These are phyloP conservation scores for Gobio gobio DNA, from an alignment of 2,113 vertebrate species.

Conservation along the genomic window DNA sequence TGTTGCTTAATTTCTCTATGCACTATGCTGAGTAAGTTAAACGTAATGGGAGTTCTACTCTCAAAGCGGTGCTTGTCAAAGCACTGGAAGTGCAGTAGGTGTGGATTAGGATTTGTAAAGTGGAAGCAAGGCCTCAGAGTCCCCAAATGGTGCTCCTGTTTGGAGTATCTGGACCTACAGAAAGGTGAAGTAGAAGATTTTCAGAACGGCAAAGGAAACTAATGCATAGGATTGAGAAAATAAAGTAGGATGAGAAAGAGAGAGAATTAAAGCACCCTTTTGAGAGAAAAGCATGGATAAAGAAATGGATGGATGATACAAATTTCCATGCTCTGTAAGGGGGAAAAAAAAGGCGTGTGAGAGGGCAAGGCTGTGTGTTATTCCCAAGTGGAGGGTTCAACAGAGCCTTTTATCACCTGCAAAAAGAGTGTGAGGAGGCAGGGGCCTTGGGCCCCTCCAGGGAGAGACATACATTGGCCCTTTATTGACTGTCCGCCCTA, in stretches of 20 bases:
- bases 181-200: slow-evolving; percentile 50
- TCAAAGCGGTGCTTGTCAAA: slow-evolving; percentile 46
- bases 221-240: background rate
- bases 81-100: slow-evolving; percentile 57
- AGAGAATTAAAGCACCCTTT: slow-evolving; percentile 22
- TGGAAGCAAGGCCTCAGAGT: slow-evolving; percentile 61
- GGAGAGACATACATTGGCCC: slow-evolving; percentile 47
- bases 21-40: slow-evolving; percentile 47
- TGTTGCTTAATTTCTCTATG: slow-evolving; percentile 55
- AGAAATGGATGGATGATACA: slow-evolving; percentile 53
- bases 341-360: slow-evolving; percentile 35
- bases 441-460: slow-evolving; percentile 55
- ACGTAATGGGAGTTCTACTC: slow-evolving; percentile 57
- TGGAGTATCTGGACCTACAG: slow-evolving; percentile 39
- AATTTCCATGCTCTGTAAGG: slow-evolving; percentile 32
- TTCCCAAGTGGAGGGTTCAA: slow-evolving; percentile 56
- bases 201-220: slow-evolving; percentile 16
- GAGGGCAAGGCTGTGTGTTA: slow-evolving; percentile 50
- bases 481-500: slow-evolving; percentile 58
- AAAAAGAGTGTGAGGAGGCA: slow-evolving; percentile 55
- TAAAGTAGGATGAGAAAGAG: slow-evolving; percentile 34
- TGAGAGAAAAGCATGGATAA: slow-evolving; percentile 41
- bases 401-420: slow-evolving; percentile 61
- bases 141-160: slow-evolving; percentile 23
- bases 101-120: slow-evolving; percentile 70